phyloP scores from a whole-genome alignment of 2,797 vertebrate species.

The Columba guinea region DNA sequence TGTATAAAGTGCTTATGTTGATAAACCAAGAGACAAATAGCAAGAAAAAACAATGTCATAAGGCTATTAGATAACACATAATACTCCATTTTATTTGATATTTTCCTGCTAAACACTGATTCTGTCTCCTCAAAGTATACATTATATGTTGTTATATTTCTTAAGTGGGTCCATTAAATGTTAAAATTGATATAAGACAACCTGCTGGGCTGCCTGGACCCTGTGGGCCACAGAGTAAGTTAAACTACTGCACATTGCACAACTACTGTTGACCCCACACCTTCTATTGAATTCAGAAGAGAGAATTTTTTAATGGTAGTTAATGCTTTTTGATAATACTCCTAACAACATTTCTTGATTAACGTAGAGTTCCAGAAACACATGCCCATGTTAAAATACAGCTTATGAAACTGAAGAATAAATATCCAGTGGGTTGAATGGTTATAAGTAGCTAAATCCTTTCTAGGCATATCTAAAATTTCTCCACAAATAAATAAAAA shows the following conservation, averaged over 20 bases:
- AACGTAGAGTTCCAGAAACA: background rate
- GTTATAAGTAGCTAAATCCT: background rate
- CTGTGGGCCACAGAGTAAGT: background rate
- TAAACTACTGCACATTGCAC: background rate
- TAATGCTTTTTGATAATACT: background rate
- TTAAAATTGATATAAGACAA: background rate
- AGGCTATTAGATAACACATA: background rate
- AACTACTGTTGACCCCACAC: background rate
- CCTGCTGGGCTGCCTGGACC: background rate
- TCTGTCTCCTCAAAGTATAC: background rate
- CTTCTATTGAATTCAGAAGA: background rate
- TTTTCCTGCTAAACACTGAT: background rate
- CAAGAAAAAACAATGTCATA: background rate
- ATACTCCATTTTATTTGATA: background rate
- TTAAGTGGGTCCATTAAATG: background rate
- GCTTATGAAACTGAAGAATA: background rate
- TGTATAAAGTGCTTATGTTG: background rate
- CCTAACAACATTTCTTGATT: background rate
- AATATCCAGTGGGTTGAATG: background rate
- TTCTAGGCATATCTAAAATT: background rate
- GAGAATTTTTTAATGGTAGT: background rate
- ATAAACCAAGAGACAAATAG: background rate
- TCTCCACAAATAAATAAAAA: background rate
- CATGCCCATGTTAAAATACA: background rate
- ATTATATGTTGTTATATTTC: rapidly evolving